Evolutionary conservation across 1,140 invertebrate species (phyloP), one percentile per base, ranked within the genome.

Genomic region (Drosophila nigromelanica): DNA sequence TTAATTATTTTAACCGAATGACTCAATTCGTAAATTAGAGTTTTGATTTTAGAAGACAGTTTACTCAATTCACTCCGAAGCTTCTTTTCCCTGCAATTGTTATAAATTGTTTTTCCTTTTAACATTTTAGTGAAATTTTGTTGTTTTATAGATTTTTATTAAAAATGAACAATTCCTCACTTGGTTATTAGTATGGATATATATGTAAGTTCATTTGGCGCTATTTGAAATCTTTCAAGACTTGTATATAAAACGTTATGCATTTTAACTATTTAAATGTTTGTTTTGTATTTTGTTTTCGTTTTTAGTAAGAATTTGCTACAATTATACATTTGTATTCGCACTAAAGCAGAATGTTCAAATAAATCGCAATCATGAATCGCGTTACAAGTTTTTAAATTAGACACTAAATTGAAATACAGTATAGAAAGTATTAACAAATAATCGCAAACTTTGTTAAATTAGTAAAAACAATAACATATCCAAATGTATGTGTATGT

Each of bases 171-270:
- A 87, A 62, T 71, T 72, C 55, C 78, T 72, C 60, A 72, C 67
- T 86, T 72, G 62, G 63, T 62, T 73, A 68, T 55, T 56, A 62
- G 33, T 61, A 51, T 50, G 21, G 56, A 30, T 59, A 68, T 78
- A 72, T 71, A 61, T 62, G 62, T 87, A 85, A 86, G 82, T 86
- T 86, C 82, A 87, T 86, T 86, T 86, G 81, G 81, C 81, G 80
- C 80, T 76, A 68, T 54, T 85, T 83, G 72, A 80, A 72, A 87
- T 87, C 66, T 70, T 64, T 80, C 71, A 85, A 75, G 74, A 73
- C 76, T 74, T 75, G 52, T 59, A 35, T 83, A 83, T 66, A 63
- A 78, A 82, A 76, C 42, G 37, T 72, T 62, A 76, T 72, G 69
- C 58, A 59, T 52, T 71, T 64, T 72, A 59, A 67, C 54, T 54